Evolutionary conservation across 2,113 vertebrate species (phyloP).

Genomic region (Siniperca knerii): DNA sequence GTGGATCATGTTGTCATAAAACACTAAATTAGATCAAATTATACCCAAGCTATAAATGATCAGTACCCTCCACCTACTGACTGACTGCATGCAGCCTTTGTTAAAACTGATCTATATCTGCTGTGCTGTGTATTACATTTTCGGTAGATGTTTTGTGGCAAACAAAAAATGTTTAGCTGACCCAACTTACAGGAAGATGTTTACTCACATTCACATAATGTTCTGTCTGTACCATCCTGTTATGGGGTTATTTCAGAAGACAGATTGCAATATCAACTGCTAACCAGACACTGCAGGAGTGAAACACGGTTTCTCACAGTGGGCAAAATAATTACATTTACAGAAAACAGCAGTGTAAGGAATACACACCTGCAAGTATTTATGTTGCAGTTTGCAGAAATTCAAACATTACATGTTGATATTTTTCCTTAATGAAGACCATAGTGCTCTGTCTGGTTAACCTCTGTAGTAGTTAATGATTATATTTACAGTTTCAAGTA

Average conservation of each 20-base stretch:
- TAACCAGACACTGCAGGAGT: constrained; percentile 11
- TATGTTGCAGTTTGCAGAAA: background rate
- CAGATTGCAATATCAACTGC: constrained; percentile 19
- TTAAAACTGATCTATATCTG: background rate
- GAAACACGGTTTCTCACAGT: background rate
- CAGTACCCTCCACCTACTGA: background rate
- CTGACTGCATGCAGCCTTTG: background rate
- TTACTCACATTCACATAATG: background rate
- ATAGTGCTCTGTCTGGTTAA: background rate
- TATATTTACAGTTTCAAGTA: background rate
- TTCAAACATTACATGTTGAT: background rate
- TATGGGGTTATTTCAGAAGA: constrained; percentile 22
- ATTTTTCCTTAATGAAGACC: background rate
- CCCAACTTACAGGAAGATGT: background rate
- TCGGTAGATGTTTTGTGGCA: background rate
- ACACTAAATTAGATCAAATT: background rate
- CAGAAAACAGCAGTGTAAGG: background rate
- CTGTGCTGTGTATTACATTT: constrained; percentile 2
- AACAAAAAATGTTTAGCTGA: background rate
- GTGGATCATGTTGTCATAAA: background rate
- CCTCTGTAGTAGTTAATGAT: background rate
- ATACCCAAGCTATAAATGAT: background rate
- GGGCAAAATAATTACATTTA: constrained; percentile 2
- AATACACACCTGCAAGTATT: background rate
- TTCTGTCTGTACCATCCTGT: background rate